Conservation (phyloP, 2,797 vertebrate species). For the Chaetophractus vellerosus region DNA sequence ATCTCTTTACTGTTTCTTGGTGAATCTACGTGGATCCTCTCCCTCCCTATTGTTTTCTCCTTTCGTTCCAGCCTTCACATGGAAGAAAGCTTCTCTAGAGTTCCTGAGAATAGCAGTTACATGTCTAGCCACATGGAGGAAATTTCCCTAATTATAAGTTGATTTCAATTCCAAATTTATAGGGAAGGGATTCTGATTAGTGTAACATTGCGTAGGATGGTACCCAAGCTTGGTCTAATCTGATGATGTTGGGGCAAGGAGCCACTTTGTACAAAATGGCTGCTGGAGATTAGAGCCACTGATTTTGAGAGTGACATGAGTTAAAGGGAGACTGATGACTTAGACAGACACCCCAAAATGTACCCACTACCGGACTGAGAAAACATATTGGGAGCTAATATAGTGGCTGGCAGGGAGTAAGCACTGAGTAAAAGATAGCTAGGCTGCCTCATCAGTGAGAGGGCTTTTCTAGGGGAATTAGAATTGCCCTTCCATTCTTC, state of each 20-base stretch:
- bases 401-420: neutral
- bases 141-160: neutral
- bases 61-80: neutral
- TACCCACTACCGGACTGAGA: neutral
- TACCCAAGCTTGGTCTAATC: neutral
- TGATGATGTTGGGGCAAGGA: neutral
- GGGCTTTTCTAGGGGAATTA: neutral
- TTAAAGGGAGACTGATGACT: neutral
- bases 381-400: neutral
- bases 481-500: neutral
- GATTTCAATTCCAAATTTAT: neutral
- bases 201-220: neutral
- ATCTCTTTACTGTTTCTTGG: neutral
- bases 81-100: neutral
- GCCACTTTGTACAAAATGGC: no score
- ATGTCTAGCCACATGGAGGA: neutral
- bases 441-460: neutral
- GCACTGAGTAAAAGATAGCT: neutral
- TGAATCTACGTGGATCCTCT: neutral
- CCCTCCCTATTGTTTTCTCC: neutral
- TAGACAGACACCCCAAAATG: neutral
- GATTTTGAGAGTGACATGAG: neutral
- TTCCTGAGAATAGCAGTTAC: neutral
- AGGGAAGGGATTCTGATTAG: neutral
- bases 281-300: neutral